Evolutionary conservation across 1,140 invertebrate species (phyloP), one percentile per base, ranked within the genome.

Genomic region (Bursaphelenchus mucronatus): DNA sequence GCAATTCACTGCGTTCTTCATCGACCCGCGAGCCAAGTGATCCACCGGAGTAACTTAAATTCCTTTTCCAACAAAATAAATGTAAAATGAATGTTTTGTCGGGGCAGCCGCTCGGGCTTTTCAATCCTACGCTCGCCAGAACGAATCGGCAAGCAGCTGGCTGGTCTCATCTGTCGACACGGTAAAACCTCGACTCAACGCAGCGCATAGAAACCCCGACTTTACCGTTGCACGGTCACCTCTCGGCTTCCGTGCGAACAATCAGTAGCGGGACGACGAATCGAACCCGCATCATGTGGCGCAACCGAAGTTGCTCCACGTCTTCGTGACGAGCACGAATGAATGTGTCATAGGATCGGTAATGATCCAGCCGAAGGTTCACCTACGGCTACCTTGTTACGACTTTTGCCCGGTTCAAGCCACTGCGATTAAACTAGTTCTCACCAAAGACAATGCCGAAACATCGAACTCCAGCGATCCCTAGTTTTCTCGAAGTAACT

Each of bases 371-470:
- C 87, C 87, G 87, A 88, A 88, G 88, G 88, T 90, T 90, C 88
- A 88, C 87, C 88, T 88, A 89, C 88, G 86, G 87, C 88, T 88
- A 89, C 88, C 87, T 89, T 89, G 88, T 89, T 89, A 89, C 88
- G 87, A 89, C 88, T 89, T 89, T 88, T 88, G 87, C 87, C 87
- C 87, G 87, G 87, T 88, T 87, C 88, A 88, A 88, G 87, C 87
- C 84, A 86, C 85, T 86, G 86, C 87, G 86, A 88, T 89, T 84
- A 86, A 84, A 83, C 84, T 86, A 84, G 85, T 88, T 87, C 83
- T 83, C 85, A 83, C 80, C 83, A 82, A 84, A 84, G 81, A 81
- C 82, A 54, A 49, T 78, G 80, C 81, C 30, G 30, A 30, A 5
- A 30, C 5, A 30, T 30, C 1, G 5, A 30, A 30, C 30, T 1